Evolutionary conservation across 1,140 invertebrate genomes (phyloP).

Genomic region (Drosophila mayri): DNA sequence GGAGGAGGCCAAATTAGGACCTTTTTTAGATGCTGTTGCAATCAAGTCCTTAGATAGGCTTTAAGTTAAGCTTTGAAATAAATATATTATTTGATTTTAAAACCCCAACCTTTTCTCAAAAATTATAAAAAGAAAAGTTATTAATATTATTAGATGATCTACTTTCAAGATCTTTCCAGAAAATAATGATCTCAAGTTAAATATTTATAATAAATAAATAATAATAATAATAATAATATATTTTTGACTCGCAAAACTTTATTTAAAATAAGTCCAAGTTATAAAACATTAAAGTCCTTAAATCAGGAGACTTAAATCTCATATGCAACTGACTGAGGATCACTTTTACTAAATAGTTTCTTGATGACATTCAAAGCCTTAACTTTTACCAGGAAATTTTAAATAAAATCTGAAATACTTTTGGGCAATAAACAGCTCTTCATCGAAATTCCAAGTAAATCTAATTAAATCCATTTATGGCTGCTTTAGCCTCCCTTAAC

Average conservation of each 20-base stretch:
- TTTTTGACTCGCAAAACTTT: neutral
- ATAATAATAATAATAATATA: neutral
- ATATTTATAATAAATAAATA: neutral
- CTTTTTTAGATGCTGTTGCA: neutral
- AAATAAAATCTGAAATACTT: neutral
- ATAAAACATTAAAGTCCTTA: neutral
- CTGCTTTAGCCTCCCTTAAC: conserved; percentile 41
- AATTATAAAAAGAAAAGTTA: neutral
- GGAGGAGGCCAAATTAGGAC: neutral
- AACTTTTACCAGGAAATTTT: too few species aligned
- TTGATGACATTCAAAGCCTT: neutral
- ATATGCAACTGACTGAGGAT: neutral
- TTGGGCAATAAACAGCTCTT: neutral
- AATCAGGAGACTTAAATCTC: neutral
- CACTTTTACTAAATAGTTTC: neutral
- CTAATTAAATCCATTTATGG: neutral
- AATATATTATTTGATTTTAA: neutral
- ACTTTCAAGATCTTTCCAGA: neutral
- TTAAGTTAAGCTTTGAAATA: neutral
- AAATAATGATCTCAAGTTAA: neutral
- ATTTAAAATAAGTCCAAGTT: neutral
- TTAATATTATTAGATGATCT: neutral
- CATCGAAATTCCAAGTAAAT: neutral
- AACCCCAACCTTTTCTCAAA: neutral
- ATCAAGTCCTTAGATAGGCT: neutral